Base-by-base conservation (phyloP, 1,140 invertebrate species). In the Lethrus apterus region DNA sequence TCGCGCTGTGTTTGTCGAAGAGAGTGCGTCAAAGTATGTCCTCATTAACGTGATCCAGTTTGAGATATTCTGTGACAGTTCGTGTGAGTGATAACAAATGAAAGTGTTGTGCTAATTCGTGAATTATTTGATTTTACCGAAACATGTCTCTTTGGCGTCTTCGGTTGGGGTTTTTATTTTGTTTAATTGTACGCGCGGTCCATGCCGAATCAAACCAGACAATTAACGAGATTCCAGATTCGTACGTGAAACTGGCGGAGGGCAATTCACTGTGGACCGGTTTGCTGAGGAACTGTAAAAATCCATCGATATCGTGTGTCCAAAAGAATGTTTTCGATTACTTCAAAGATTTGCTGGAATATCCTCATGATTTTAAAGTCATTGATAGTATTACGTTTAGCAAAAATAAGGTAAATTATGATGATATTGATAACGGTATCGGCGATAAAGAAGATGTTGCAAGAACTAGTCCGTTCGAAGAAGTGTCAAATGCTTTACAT, bases 291-390 rank as follows among this genome's bases (percentile, higher is more conserved):
- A 77, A 86, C 52, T 87, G 84, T 52, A 66, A 70, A 15, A 70
- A 72, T 46, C 75, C 81, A 13, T 75, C 78, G 29, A 74, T 84
- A 55, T 76, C 76, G 26, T 88, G 85, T 56, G 79, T 88, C 18
- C 80, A 85, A 55, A 84, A 81, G 51, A 85, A 83, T 55, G 77
- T 86, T 3, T 83, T 81, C 54, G 67, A 71, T 9, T 86, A 81
- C 58, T 59, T 88, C 33, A 77, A 84, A 44, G 69, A 72, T 8
- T 76, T 72, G 15, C 69, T 88, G 21, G 72, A 76, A 30, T 73
- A 75, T 21, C 69, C 68, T 32, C 73, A 74, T 50, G 84, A 87
- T 58, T 69, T 86, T 4, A 78, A 78, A 21, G 68, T 87, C 0
- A 78, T 78, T 13, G 74, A 78, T 57, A 78, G 79, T 48, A 61